Percentiles rank a stretch among this genome's conserved stretches.
Evolutionary conservation across 2,113 vertebrate genomes (phyloP).

Genomic region (Nyctereutes procyonoides): DNA sequence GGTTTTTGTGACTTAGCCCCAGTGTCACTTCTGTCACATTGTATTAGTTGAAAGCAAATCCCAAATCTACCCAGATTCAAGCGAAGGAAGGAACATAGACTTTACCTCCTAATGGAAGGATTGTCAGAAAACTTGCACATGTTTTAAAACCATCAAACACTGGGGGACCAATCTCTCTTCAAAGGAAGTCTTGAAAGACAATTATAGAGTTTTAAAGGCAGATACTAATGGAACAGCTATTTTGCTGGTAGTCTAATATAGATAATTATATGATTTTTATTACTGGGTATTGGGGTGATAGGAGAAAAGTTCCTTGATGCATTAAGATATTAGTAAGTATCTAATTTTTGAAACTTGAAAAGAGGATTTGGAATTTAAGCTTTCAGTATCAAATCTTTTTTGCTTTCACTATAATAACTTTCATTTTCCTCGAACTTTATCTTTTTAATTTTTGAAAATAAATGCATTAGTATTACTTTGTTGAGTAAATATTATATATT

Average conservation of each 20-base stretch:
- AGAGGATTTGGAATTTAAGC: neutral
- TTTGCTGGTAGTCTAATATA: conserved; percentile 17
- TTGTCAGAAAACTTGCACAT: neutral
- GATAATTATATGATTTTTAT: neutral
- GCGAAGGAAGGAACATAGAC: neutral
- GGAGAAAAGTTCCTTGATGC: conserved; percentile 12
- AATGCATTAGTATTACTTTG: neutral
- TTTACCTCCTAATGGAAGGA: neutral
- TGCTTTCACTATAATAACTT: neutral
- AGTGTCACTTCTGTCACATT: neutral
- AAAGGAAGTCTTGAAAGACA: neutral
- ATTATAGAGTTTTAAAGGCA: neutral
- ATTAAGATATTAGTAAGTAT: conserved; percentile 40
- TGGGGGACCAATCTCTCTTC: neutral
- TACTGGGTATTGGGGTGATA: neutral
- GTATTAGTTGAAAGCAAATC: neutral
- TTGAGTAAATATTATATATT: neutral
- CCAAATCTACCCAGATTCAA: neutral
- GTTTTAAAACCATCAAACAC: neutral
- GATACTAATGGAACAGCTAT: neutral
- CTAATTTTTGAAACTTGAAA: neutral
- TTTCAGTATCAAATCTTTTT: neutral
- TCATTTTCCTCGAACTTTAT: neutral
- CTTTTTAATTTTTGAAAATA: conserved; percentile 37
- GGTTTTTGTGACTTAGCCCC: neutral